Conservation (phyloP, 2,797 vertebrate genomes). For the Euphonia xanthogaster region DNA sequence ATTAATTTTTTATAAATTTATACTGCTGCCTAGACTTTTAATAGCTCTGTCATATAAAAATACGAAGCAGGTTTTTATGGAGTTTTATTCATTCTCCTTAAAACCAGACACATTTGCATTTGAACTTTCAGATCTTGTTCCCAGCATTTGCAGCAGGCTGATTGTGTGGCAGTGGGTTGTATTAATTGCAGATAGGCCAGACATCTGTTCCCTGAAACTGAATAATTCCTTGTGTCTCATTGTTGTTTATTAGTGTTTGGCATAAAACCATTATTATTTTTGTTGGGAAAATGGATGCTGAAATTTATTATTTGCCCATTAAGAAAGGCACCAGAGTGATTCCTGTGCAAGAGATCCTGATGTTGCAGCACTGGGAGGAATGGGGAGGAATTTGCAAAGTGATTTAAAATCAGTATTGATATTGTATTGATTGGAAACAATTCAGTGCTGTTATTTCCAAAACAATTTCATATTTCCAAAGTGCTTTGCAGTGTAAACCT, state of each 20-base stretch:
- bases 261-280: not conserved
- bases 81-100: constrained; percentile 62
- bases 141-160: constrained; percentile 69
- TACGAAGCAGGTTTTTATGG: constrained; percentile 3
- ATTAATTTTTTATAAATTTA: constrained; percentile 29
- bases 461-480: not conserved
- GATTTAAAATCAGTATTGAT: not conserved
- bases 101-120: constrained; percentile 67
- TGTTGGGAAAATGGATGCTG: not conserved
- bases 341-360: not conserved
- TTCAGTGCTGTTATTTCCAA: not conserved
- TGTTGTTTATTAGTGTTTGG: constrained; percentile 65
- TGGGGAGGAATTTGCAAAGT: not conserved
- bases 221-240: constrained; percentile 34
- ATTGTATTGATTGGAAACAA: not conserved
- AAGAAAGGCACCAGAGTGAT: not conserved
- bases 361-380: not conserved
- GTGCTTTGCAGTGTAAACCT: not conserved
- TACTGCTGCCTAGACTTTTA: constrained; percentile 20
- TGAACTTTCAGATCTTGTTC: constrained; percentile 70
- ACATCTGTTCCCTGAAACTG: constrained; percentile 68
- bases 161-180: constrained; percentile 68
- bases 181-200: constrained; percentile 73
- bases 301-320: not conserved
- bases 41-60: not conserved